Conservation (phyloP, 64 coral and sea anemone species). For the Acropora yongei region DNA sequence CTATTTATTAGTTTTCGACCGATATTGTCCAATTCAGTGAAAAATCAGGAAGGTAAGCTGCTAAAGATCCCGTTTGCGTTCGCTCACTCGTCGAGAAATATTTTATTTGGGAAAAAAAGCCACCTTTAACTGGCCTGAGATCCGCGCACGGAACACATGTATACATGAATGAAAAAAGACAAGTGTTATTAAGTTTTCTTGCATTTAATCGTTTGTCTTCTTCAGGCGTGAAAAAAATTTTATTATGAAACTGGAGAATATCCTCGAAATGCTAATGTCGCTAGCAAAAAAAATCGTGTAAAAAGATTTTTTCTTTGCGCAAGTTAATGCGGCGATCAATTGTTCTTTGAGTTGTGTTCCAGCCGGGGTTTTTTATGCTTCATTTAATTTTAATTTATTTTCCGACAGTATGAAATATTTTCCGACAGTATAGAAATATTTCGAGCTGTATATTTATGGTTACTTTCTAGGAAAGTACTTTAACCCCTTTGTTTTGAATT, state of each 20-base stretch:
- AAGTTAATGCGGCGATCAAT: not conserved
- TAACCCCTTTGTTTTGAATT: too few species aligned
- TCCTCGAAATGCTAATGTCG: too few species aligned
- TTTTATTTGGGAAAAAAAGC: not conserved
- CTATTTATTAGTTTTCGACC: slow-evolving; percentile 31
- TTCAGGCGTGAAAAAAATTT: not conserved
- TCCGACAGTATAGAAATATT: not conserved
- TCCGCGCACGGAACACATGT: not conserved
- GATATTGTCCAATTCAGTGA: not conserved
- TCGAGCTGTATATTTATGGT: too few species aligned
- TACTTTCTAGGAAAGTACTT: too few species aligned
- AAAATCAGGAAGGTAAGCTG: slow-evolving; percentile 16
- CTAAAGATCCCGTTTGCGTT: not conserved
- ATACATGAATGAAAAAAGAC: not conserved
- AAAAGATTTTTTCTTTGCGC: too few species aligned
- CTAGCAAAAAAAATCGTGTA: too few species aligned
- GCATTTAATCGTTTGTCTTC: not conserved
- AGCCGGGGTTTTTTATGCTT: not conserved
- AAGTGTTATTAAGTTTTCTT: not conserved
- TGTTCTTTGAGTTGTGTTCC: not conserved
- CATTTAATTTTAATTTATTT: not conserved
- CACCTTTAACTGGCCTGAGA: not conserved
- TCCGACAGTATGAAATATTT: not conserved
- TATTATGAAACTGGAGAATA: not conserved
- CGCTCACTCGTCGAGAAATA: not conserved